Conservation (phyloP, 2,113 vertebrate genomes). For the Coreoperca whiteheadi region DNA sequence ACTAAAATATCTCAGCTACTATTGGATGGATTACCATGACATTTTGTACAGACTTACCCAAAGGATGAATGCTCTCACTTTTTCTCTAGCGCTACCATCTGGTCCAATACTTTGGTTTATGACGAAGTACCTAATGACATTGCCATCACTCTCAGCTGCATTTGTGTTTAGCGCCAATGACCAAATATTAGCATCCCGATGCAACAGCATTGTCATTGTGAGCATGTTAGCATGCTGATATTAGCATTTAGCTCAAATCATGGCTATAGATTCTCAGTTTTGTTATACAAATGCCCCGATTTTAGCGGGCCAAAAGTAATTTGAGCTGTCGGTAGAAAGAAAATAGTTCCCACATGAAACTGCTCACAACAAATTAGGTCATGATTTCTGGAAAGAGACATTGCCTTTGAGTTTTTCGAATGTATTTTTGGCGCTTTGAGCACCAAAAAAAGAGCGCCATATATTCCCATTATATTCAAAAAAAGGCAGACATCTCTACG, state of each 20-base stretch:
- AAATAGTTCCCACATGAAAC: no score
- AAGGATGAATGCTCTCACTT: neutral
- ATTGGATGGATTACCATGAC: neutral
- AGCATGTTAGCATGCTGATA: neutral
- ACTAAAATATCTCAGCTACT: neutral
- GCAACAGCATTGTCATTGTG: neutral
- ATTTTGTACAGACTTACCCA: neutral
- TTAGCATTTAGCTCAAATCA: neutral
- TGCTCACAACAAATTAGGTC: no score
- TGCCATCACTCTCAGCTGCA: neutral
- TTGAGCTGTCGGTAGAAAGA: no score
- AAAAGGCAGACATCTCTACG: no score
- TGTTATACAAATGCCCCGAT: neutral
- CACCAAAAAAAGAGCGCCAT: no score
- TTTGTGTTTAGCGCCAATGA: neutral
- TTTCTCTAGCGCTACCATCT: neutral
- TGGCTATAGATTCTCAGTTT: neutral
- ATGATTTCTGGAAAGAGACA: no score
- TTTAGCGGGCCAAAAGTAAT: neutral
- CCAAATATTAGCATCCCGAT: neutral
- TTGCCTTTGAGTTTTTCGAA: no score
- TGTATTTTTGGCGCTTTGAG: no score
- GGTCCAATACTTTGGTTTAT: neutral
- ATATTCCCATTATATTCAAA: no score
- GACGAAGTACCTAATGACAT: neutral